phyloP scores from a whole-genome alignment of 2,113 vertebrate species.

The Pterocles burchelli region DNA sequence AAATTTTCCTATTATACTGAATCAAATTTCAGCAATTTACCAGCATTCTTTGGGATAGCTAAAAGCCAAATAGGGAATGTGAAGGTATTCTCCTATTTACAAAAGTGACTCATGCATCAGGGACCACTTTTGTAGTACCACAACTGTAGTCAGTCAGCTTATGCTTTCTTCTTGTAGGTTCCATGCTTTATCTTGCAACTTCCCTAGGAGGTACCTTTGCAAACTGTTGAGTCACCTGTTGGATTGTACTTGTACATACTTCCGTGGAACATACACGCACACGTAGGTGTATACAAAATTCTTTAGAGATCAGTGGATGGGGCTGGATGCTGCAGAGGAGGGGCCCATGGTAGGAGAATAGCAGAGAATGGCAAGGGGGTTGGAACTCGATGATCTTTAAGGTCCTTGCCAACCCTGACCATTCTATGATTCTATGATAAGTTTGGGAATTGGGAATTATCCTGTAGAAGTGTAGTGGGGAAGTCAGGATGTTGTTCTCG shows the following conservation, averaged over 20 bases:
- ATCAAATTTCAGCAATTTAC: not conserved
- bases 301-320: not conserved
- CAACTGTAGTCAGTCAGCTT: not conserved
- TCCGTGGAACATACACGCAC: rapidly evolving
- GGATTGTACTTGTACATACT: not conserved
- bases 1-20: not conserved
- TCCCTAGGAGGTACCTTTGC: not conserved
- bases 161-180: not conserved
- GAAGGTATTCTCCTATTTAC: not conserved
- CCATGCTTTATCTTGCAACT: not conserved
- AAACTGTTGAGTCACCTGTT: not conserved
- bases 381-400: no score
- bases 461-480: not conserved
- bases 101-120: not conserved
- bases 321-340: not conserved
- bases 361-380: no score
- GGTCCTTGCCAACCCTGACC: no score
- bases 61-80: not conserved
- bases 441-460: not conserved
- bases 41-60: not conserved
- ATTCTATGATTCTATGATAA: no score
- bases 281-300: rapidly evolving
- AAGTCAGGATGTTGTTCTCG: not conserved
- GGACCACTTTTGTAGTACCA: not conserved
- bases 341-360: not conserved